Base-by-base conservation (phyloP, 2,888 invertebrate genomes). In the Ochlodes sylvanus region DNA sequence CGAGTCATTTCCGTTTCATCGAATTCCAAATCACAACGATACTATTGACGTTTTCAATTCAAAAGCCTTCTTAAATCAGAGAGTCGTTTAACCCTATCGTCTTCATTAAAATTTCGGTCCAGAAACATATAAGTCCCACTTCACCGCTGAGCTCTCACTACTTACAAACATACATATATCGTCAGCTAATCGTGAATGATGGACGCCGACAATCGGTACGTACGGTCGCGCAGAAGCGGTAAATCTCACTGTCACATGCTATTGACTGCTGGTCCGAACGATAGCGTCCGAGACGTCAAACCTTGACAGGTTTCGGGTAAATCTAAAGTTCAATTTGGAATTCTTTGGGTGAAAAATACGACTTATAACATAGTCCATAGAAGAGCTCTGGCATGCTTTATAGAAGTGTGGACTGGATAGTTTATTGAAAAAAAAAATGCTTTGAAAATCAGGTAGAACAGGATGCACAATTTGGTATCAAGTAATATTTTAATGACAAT, bases 101-200 rank as follows among this genome's bases (percentile, higher is more conserved):
- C n/a, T n/a, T n/a, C n/a, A n/a, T n/a, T n/a, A n/a, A n/a, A n/a
- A n/a, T n/a, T n/a, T 27, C 27, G 27, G 5, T 27, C 27, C 27
- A 27, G 27, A 27, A 27, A 27, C 27, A 4, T 27, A 27, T 27
- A 27, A 27, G 27, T 27, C 27, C 7, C 44, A 15, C 15, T n/a
- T 15, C 12, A 17, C 44, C n/a, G 7, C 50, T 50, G 50, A 50
- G 19, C 50, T 19, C 17, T 47, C 17, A 17, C 15, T 47, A 17
- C 44, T 47, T 47, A 14, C 58, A 42, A 7, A 60, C 50, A 62
- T 34, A 1, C 34, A 38, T 50, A 50, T 27, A 66, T 47, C 54
- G 60, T 32, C 41, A 66, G 60, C 54, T 66, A 66, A 66, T 66
- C 66, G 52, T 60, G 66, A 66, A 60, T 66, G 66, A 66, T 54